Percentiles rank a stretch among this genome's conserved stretches.
Conservation (phyloP, 2,888 invertebrate genomes). For the Amblyteles armatorius region DNA sequence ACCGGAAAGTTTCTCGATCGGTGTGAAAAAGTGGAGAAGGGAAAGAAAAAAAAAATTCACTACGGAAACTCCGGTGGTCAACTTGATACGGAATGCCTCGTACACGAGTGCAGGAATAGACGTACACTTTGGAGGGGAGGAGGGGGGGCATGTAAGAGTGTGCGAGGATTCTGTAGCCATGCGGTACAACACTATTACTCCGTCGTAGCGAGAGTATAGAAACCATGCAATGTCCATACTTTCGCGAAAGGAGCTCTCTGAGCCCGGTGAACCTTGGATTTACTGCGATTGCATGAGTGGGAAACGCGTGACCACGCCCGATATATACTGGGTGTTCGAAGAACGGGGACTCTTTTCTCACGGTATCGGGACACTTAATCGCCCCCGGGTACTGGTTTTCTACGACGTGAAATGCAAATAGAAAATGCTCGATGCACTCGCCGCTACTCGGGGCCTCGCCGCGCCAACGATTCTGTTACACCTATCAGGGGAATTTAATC, state of each 20-base stretch:
- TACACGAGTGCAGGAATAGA: constrained; percentile 13
- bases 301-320: constrained; percentile 74
- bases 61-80: not conserved
- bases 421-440: constrained; percentile 69
- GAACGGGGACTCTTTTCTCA: constrained; percentile 72
- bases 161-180: constrained; percentile 7
- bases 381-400: constrained; percentile 68
- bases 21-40: not conserved
- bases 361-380: constrained; percentile 72
- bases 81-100: constrained; percentile 3
- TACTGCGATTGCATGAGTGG: constrained; percentile 69
- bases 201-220: constrained; percentile 31
- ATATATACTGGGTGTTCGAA: constrained; percentile 71
- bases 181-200: constrained; percentile 15
- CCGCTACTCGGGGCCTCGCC: constrained; percentile 26
- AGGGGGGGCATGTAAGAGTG: not conserved
- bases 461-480: constrained; percentile 61
- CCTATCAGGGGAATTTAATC: constrained; percentile 69
- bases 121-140: not conserved
- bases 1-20: not conserved
- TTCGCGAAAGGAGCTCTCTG: constrained; percentile 66
- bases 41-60: not conserved
- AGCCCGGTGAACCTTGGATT: constrained; percentile 68
- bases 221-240: constrained; percentile 52
- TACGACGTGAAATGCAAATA: constrained; percentile 72